These are phyloP conservation scores for Crotalus tigris DNA, from an alignment of 2,113 vertebrate genomes.

Conservation along the genomic window DNA sequence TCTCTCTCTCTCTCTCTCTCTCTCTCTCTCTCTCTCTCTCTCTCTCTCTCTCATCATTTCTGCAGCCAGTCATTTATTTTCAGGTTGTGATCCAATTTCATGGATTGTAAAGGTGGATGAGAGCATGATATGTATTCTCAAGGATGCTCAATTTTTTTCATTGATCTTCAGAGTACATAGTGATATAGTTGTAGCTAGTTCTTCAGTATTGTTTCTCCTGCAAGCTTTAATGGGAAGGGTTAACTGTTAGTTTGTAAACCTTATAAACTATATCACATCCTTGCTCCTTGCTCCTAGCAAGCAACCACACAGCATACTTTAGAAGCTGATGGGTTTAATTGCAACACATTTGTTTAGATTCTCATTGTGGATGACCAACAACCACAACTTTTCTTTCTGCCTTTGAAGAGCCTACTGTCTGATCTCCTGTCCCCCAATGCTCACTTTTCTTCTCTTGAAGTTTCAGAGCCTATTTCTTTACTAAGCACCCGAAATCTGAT, in stretches of 20 bases:
- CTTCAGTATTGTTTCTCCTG: background rate
- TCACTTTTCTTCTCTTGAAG: background rate
- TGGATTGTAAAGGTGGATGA: background rate
- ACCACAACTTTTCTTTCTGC: background rate
- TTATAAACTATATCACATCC: background rate
- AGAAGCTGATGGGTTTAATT: background rate
- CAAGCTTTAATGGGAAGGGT: background rate
- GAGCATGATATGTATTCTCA: background rate
- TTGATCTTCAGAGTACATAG: background rate
- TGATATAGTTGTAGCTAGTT: background rate
- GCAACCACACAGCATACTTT: background rate
- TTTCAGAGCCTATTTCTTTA: background rate
- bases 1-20: background rate
- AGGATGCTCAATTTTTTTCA: background rate
- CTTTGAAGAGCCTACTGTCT: background rate
- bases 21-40: background rate
- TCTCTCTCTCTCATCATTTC: background rate
- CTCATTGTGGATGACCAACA: background rate
- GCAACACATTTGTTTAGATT: background rate
- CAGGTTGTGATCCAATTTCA: background rate
- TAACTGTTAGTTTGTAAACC: background rate
- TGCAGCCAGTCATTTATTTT: background rate
- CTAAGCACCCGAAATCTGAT: background rate
- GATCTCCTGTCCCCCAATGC: background rate
- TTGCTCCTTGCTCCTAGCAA: background rate